Base-by-base conservation (phyloP, 2,888 invertebrate genomes). In the Timema podura region DNA sequence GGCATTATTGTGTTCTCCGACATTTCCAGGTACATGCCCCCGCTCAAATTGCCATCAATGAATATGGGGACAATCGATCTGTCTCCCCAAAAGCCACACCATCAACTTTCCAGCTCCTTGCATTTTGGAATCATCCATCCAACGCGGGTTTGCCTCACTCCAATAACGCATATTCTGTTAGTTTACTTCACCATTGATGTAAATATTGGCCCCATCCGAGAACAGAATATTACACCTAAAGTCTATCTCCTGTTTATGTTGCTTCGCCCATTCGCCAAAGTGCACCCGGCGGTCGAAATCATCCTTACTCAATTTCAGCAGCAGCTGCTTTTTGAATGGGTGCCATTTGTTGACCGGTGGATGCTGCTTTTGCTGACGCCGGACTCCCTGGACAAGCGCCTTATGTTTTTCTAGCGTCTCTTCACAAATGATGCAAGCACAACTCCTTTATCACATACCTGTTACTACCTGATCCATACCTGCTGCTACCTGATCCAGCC, bases 221-320 rank as follows among this genome's bases (percentile, higher is more conserved):
- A 57, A 57, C 57, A 57, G 57, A 9, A 57, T 57, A 57, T 10
- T 57, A 8, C 57, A 57, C 7, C 1, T n/a, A n/a, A n/a, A n/a
- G n/a, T n/a, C n/a, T n/a, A n/a, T n/a, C n/a, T n/a, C n/a, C n/a
- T n/a, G n/a, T n/a, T n/a, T n/a, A n/a, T n/a, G n/a, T n/a, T n/a
- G n/a, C 57, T 57, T 15, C 7, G 30, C 57, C 57, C 48, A 5
- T 15, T 57, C 67, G 59, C 57, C 15, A 48, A 45, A 69, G 47
- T 47, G 49, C n/a, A n/a, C 15, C 10, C 54, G 11, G n/a, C n/a
- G 10, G 44, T 61, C 44, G 64, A 65, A 47, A 44, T 9, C 64
- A 16, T 68, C 68, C 71, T 71, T 61, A 3, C 30, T 30, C 30
- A 3, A 30, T 30, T 30, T 30, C 30, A 30, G 30, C 30, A 30